A percentile compares a stretch with the other conserved stretches of the same genome.
These are phyloP conservation scores for Styela clava DNA, from an alignment of 23 tunicate genomes.

Conservation along the genomic window DNA sequence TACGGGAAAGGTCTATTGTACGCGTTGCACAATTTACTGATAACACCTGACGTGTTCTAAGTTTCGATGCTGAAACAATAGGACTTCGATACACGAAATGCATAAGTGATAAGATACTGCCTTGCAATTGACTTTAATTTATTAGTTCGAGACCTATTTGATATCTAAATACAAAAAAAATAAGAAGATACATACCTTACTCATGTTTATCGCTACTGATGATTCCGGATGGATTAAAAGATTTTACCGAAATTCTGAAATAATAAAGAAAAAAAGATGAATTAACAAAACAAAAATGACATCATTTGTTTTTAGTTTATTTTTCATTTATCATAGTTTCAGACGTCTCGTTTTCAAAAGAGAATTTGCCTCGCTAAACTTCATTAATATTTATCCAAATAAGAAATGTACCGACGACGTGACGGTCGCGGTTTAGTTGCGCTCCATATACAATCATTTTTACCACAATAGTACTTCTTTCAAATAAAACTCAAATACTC, in stretches of 20 bases:
- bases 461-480: no score
- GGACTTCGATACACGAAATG: no score
- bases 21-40: background rate
- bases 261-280: background rate
- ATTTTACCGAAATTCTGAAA: background rate
- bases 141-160: no score
- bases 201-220: background rate
- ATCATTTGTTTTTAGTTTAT: background rate
- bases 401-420: no score
- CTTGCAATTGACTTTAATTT: no score
- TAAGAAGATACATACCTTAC: background rate
- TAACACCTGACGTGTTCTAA: background rate
- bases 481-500: no score
- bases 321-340: background rate
- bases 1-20: background rate
- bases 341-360: background rate
- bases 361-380: no score
- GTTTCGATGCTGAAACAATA: background rate
- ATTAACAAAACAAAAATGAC: background rate
- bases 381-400: no score
- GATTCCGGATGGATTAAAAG: background rate
- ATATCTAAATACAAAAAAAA: background rate
- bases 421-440: no score
- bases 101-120: no score
- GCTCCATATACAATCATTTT: no score